A percentile compares a stretch with the other conserved stretches of the same genome.
phyloP scores from a whole-genome alignment of 2,113 vertebrate species.

The Lamprologus ornatipinnis region DNA sequence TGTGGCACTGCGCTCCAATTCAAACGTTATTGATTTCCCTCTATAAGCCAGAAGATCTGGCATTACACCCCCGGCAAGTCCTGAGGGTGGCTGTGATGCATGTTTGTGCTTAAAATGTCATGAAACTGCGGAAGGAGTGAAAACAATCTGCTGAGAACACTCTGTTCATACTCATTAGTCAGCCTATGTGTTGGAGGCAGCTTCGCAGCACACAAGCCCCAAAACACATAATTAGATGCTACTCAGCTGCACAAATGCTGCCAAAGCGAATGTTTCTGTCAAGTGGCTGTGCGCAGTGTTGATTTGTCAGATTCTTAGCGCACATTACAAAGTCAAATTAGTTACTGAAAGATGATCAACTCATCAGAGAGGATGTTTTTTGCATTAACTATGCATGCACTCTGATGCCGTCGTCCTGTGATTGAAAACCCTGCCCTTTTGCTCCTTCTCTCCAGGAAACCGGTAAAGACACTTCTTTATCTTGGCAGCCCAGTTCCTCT shows the following conservation, averaged over 20 bases:
- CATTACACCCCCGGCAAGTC: slow-evolving; percentile 27
- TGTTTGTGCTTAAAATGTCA: slow-evolving; percentile 59
- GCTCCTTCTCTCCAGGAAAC: not conserved
- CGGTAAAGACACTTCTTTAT: not conserved
- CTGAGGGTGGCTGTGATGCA: slow-evolving; percentile 51
- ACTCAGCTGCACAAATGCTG: not conserved
- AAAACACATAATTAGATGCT: slow-evolving; percentile 40
- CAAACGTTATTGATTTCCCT: slow-evolving; percentile 45
- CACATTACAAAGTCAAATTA: not conserved
- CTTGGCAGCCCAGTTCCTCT: not conserved
- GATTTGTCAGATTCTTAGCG: not conserved
- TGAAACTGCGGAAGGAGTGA: slow-evolving; percentile 55
- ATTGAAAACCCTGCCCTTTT: slow-evolving; percentile 24
- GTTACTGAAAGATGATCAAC: slow-evolving; percentile 15
- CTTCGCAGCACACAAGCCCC: slow-evolving; percentile 10
- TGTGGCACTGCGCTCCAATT: slow-evolving; percentile 25
- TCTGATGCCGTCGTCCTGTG: not conserved
- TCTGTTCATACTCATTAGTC: slow-evolving; percentile 57
- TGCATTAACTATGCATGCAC: slow-evolving; percentile 33
- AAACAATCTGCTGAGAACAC: slow-evolving; percentile 46
- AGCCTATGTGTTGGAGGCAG: slow-evolving; percentile 42
- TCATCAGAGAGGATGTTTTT: slow-evolving; percentile 2
- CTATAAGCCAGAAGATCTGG: slow-evolving; percentile 24
- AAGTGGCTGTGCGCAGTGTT: not conserved
- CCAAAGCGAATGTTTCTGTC: not conserved